Conservation (phyloP, 2,113 vertebrate species). For the Capreolus pygargus region DNA sequence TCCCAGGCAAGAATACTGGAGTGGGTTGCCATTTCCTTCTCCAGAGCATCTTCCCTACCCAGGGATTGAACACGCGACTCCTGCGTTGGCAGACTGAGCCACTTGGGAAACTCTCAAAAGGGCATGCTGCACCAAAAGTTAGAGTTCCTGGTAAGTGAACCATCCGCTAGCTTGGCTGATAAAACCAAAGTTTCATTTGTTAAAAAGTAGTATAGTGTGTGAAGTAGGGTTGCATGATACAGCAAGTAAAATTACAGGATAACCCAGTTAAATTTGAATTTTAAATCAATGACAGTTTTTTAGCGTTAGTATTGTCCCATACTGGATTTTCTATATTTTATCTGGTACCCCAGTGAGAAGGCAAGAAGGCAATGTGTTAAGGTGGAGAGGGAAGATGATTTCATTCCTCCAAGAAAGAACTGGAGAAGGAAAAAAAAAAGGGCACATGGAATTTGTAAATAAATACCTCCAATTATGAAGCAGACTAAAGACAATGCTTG, state of each 20-base stretch:
- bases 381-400: not conserved
- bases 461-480: not conserved
- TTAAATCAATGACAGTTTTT: not conserved
- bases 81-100: not conserved
- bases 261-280: not conserved
- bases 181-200: not conserved
- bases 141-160: not conserved
- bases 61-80: not conserved
- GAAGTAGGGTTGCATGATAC: not conserved
- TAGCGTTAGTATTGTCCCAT: not conserved
- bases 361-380: not conserved
- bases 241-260: not conserved
- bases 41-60: not conserved
- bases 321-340: not conserved
- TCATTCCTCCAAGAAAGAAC: not conserved
- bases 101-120: not conserved
- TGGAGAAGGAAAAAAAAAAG: not conserved
- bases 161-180: not conserved
- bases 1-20: not conserved
- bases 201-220: not conserved
- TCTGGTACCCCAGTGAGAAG: not conserved
- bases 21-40: not conserved
- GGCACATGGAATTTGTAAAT: not conserved
- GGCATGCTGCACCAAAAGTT: fast-evolving
- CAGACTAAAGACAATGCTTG: not conserved